Conservation (phyloP, 1,140 invertebrate species). For the Parapsyche elsis region DNA sequence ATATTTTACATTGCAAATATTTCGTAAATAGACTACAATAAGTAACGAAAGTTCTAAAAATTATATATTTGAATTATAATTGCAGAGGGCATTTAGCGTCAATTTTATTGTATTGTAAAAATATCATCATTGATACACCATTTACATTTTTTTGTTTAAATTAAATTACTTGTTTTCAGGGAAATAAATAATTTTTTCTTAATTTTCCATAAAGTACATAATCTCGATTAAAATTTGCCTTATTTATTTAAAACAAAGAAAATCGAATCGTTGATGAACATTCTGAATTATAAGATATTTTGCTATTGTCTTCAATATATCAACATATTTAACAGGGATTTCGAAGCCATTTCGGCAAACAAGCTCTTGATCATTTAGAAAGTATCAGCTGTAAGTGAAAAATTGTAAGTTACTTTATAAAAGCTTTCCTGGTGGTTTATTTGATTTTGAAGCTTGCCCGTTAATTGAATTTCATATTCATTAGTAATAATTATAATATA, state of each 20-base stretch:
- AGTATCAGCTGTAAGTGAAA: conserved; percentile 51
- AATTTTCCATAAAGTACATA: neutral
- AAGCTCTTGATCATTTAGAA: conserved; percentile 36
- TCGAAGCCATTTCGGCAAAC: conserved; percentile 51
- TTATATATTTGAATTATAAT: neutral
- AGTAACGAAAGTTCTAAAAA: neutral
- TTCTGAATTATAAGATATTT: neutral
- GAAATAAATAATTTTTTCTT: neutral
- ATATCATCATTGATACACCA: too few relatives aligned
- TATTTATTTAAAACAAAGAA: neutral
- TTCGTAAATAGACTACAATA: neutral
- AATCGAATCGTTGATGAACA: neutral
- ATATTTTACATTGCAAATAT: conserved; percentile 16
- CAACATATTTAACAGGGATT: conserved; percentile 41
- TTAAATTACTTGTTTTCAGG: conserved; percentile 18
- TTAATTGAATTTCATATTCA: neutral
- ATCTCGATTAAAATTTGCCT: neutral
- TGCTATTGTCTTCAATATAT: neutral
- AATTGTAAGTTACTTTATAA: conserved; percentile 26
- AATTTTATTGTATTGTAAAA: neutral
- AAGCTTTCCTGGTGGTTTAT: conserved; percentile 2
- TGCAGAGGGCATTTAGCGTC: neutral
- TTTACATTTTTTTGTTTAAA: neutral
- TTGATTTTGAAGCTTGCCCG: conserved; percentile 15
- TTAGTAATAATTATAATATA: neutral